These are phyloP conservation scores for Beris morrisii DNA, from an alignment of 2,888 invertebrate species.

Conservation along the genomic window DNA sequence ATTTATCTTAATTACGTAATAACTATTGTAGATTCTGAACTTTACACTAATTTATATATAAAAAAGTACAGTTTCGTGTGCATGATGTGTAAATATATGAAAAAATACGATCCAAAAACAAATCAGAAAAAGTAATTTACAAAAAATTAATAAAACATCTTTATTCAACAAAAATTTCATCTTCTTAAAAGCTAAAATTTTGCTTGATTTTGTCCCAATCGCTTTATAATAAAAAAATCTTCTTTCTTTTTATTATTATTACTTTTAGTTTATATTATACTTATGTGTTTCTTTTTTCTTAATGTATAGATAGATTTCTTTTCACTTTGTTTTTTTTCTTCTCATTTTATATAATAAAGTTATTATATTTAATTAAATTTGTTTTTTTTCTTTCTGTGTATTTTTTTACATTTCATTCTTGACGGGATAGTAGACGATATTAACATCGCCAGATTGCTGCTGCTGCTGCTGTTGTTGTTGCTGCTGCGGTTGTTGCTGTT, in stretches of 20 bases:
- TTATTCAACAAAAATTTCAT: slow-evolving; percentile 38
- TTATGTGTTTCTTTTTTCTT: slow-evolving; percentile 18
- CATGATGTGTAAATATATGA: too few species aligned
- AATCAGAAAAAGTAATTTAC: slow-evolving; percentile 27
- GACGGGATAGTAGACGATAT: slow-evolving; percentile 54
- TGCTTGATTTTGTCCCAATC: slow-evolving; percentile 33
- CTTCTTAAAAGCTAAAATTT: slow-evolving; percentile 34
- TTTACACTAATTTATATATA: too few species aligned
- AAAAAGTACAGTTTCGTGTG: too few species aligned
- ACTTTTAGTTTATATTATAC: slow-evolving; percentile 13
- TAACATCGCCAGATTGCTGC: slow-evolving; percentile 45
- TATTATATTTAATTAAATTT: slow-evolving; percentile 20
- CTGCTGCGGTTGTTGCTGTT: slow-evolving; percentile 7
- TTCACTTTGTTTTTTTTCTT: slow-evolving; percentile 2
- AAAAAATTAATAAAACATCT: slow-evolving; percentile 40
- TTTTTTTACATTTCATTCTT: slow-evolving; percentile 45
- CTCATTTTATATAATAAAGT: slow-evolving; percentile 15
- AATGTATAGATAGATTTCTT: slow-evolving; percentile 21
- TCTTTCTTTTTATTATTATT: slow-evolving; percentile 23
- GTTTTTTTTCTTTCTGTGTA: slow-evolving; percentile 2
- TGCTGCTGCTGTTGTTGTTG: slow-evolving; percentile 31
- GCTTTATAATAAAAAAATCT: slow-evolving; percentile 25
- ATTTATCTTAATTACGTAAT: too few species aligned
- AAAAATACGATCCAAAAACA: too few species aligned
- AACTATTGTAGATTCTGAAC: too few species aligned